Evolutionary conservation across 2,797 vertebrate species (phyloP).

Genomic region (Artibeus lituratus): DNA sequence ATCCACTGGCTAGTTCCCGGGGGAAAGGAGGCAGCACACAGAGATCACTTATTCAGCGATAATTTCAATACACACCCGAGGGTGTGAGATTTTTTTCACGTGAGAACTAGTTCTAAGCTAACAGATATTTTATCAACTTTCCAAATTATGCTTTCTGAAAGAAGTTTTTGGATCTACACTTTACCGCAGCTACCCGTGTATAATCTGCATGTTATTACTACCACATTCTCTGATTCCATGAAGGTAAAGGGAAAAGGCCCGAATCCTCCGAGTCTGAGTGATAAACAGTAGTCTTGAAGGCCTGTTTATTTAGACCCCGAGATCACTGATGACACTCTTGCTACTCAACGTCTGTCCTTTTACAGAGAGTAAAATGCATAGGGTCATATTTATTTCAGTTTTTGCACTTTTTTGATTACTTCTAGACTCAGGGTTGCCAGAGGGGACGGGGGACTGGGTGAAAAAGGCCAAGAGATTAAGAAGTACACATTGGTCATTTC

Average conservation of each 20-base stretch:
- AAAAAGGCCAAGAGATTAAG: background rate
- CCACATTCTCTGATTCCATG: background rate
- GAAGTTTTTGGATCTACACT: background rate
- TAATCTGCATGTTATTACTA: fast-evolving
- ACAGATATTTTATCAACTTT: background rate
- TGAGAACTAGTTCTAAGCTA: background rate
- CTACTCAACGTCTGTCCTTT: background rate
- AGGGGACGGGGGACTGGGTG: background rate
- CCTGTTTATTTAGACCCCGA: background rate
- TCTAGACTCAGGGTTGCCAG: background rate
- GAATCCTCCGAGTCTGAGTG: background rate
- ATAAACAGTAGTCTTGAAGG: background rate
- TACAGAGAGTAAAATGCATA: background rate
- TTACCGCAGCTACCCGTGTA: background rate
- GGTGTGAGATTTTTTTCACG: background rate
- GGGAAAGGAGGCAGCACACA: background rate
- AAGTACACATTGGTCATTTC: background rate
- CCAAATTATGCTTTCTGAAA: background rate
- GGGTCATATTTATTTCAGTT: background rate
- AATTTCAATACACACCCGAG: background rate
- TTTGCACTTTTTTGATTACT: background rate
- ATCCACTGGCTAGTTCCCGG: background rate
- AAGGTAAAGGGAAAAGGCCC: background rate
- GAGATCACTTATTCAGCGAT: background rate
- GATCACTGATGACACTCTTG: background rate